A percentile compares a stretch with the other conserved stretches of the same genome.
Evolutionary conservation across 2,797 vertebrate genomes (phyloP).

Genomic region (Myotis findleyi): DNA sequence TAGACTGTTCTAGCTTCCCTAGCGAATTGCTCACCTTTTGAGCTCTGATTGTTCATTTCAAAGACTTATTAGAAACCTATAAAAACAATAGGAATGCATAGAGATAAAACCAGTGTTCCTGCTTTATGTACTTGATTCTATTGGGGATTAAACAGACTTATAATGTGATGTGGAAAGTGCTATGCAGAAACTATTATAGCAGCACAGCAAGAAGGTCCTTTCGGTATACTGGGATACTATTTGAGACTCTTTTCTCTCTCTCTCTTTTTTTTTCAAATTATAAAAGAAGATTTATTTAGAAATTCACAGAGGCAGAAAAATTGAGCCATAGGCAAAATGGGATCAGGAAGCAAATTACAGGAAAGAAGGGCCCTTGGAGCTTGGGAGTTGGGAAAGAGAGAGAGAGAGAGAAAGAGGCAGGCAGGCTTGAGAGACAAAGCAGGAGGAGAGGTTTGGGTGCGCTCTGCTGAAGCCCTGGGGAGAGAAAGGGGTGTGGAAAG

Average conservation of each 20-base stretch:
- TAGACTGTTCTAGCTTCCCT: background rate
- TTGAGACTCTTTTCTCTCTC: background rate
- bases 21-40: background rate
- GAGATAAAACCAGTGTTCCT: background rate
- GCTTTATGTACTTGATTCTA: background rate
- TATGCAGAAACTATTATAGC: background rate
- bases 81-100: background rate
- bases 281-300: background rate
- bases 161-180: background rate
- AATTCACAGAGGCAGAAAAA: background rate
- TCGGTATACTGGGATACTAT: background rate
- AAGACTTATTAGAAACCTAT: background rate
- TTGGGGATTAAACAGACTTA: background rate
- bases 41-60: background rate
- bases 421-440: background rate
- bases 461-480: too few relatives aligned
- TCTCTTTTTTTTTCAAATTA: background rate
- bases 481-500: background rate
- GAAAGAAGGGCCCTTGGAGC: too few relatives aligned
- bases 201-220: background rate
- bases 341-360: background rate
- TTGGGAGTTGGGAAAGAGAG: too few relatives aligned
- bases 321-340: background rate
- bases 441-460: background rate
- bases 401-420: background rate